phyloP scores from a whole-genome alignment of 2,888 invertebrate genomes.

The Cerceris rybyensis region DNA sequence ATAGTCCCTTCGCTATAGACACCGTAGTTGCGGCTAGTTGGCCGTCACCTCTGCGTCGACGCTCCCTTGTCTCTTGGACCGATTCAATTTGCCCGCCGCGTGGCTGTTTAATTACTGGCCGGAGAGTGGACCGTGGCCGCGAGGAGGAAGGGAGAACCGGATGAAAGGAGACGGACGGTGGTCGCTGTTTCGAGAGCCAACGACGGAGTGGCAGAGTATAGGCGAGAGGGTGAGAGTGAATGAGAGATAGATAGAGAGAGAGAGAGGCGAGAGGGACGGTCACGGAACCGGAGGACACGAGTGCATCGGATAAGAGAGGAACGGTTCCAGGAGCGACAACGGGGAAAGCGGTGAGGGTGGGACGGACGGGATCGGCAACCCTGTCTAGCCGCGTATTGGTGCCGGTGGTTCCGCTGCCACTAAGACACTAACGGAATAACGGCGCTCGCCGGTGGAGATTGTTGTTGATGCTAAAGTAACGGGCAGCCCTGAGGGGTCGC shows the following conservation, averaged over 20 bases:
- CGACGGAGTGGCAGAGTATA: slow-evolving; percentile 19
- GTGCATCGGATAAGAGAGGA: slow-evolving; percentile 11
- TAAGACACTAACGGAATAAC: slow-evolving; percentile 81
- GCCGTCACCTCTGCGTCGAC: slow-evolving; percentile 81
- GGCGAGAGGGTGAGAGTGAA: slow-evolving; percentile 39
- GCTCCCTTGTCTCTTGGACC: slow-evolving; percentile 81
- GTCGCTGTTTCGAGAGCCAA: not conserved
- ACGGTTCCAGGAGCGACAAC: not conserved
- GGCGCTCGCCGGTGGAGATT: slow-evolving; percentile 79
- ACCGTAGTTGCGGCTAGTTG: slow-evolving; percentile 81
- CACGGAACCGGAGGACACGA: slow-evolving; percentile 25
- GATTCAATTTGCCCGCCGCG: slow-evolving; percentile 81
- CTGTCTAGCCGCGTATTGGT: slow-evolving; percentile 62
- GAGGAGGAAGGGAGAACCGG: slow-evolving; percentile 39
- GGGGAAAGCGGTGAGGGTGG: not conserved
- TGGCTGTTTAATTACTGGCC: slow-evolving; percentile 82
- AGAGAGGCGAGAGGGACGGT: slow-evolving; percentile 34
- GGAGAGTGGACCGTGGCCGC: slow-evolving; percentile 77
- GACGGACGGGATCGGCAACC: slow-evolving; percentile 55
- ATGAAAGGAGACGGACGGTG: slow-evolving; percentile 38
- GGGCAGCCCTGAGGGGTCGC: slow-evolving; percentile 72
- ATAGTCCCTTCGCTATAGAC: slow-evolving; percentile 73
- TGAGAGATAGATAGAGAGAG: slow-evolving; percentile 34
- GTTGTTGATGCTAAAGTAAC: slow-evolving; percentile 81
- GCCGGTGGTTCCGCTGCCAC: slow-evolving; percentile 65